These are phyloP conservation scores for Sclerodermus sp. DNA, from an alignment of 2,888 invertebrate species.

Conservation along the genomic window DNA sequence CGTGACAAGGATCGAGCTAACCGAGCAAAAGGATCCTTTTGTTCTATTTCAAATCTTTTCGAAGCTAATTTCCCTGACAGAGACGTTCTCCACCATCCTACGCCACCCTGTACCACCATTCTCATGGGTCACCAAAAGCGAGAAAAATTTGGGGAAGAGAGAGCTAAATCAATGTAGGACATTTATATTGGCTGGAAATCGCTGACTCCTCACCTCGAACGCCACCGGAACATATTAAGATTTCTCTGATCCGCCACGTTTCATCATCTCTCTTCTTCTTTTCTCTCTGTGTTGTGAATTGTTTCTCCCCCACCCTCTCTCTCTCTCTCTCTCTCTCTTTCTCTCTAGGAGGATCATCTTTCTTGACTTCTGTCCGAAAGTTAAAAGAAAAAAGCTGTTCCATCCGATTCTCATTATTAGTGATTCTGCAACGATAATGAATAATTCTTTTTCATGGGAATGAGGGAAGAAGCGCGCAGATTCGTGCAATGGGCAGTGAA, in stretches of 20 bases:
- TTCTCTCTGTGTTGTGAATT: no score
- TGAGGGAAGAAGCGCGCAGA: no score
- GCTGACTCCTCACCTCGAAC: conserved; percentile 42
- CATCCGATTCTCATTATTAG: no score
- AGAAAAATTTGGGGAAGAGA: conserved; percentile 13
- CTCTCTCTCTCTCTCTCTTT: no score
- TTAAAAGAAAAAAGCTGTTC: no score
- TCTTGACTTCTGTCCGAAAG: no score
- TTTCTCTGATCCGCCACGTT: no score
- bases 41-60: conserved; percentile 26
- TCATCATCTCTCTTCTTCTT: no score
- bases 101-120: conserved; percentile 13
- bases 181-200: conserved; percentile 54
- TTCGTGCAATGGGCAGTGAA: not conserved
- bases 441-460: no score
- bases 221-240: conserved; percentile 13
- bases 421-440: no score
- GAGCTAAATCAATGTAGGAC: conserved; percentile 53
- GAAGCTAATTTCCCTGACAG: conserved; percentile 37
- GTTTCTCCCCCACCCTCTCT: no score
- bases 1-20: conserved; percentile 24
- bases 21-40: conserved; percentile 14
- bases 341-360: no score
- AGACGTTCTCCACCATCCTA: conserved; percentile 28
- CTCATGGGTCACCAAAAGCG: conserved; percentile 11